Percentiles rank a stretch among this genome's conserved stretches.
Conservation (phyloP, 2,113 vertebrate genomes). For the Myrmophylax atrothorax region DNA sequence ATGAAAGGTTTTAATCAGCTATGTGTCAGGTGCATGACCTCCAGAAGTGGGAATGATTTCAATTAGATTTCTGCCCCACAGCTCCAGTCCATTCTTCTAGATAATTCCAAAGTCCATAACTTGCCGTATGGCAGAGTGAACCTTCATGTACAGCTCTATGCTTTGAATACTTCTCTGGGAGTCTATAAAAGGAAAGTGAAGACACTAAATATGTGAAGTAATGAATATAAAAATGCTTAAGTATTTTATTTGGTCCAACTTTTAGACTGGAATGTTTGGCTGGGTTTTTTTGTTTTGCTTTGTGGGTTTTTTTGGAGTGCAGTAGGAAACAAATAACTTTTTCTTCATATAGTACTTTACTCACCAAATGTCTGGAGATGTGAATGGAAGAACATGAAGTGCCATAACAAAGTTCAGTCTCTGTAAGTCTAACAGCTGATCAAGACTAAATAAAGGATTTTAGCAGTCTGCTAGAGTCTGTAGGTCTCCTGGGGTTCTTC, state of each 20-base stretch:
- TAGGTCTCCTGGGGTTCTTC: background rate
- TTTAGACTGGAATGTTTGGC: background rate
- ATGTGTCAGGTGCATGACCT: background rate
- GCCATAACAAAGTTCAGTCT: background rate
- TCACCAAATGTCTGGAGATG: background rate
- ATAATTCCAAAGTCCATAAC: background rate
- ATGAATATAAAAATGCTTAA: background rate
- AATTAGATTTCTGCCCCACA: background rate
- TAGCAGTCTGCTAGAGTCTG: background rate
- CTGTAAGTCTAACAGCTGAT: background rate
- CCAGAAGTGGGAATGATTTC: background rate
- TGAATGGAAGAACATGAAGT: background rate
- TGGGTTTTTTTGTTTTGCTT: background rate
- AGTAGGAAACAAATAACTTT: background rate
- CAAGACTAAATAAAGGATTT: background rate
- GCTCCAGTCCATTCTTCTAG: background rate
- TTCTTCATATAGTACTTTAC: background rate
- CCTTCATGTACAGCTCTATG: background rate
- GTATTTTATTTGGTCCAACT: background rate
- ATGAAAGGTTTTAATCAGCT: background rate
- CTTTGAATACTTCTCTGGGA: background rate
- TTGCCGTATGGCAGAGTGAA: background rate
- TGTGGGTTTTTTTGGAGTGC: background rate
- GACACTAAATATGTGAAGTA: background rate
- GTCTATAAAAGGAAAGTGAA: background rate